A percentile compares a stretch with the other conserved stretches of the same genome.
phyloP scores from a whole-genome alignment of 2,888 invertebrate genomes.

The Ditula angustiorana region DNA sequence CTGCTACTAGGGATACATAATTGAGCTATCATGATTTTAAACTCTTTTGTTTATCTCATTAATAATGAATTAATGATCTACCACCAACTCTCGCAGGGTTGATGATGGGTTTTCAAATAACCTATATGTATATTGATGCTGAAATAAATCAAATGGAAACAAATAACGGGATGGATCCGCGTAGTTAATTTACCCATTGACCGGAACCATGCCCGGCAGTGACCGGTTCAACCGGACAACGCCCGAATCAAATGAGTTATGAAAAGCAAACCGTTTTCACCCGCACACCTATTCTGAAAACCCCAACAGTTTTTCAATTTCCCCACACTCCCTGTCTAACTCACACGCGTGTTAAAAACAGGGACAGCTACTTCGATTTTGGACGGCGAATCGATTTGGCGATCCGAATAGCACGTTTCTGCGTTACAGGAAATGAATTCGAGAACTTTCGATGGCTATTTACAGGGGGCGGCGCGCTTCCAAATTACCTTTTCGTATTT shows the following conservation, averaged over 20 bases:
- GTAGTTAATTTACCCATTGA: constrained; percentile 1
- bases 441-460: constrained; percentile 62
- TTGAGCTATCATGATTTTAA: too few relatives aligned
- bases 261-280: constrained; percentile 36
- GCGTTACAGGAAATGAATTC: constrained; percentile 61
- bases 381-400: background rate
- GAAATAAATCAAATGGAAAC: constrained; percentile 4
- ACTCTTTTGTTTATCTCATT: background rate
- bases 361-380: background rate
- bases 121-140: background rate
- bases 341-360: background rate
- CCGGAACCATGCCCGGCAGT: constrained; percentile 2
- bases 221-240: constrained; percentile 37
- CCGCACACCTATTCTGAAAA: background rate
- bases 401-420: constrained; percentile 10
- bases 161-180: constrained; percentile 7
- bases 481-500: constrained; percentile 6
- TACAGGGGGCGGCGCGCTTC: constrained; percentile 52
- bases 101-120: background rate
- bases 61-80: background rate
- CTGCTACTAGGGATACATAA: too few relatives aligned
- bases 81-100: background rate
- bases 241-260: constrained; percentile 52
- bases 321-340: background rate
- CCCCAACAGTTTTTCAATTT: background rate